A percentile compares a stretch with the other conserved stretches of the same genome.
These are phyloP conservation scores for Papilio gigon DNA, from an alignment of 2,888 invertebrate species.

Conservation along the genomic window DNA sequence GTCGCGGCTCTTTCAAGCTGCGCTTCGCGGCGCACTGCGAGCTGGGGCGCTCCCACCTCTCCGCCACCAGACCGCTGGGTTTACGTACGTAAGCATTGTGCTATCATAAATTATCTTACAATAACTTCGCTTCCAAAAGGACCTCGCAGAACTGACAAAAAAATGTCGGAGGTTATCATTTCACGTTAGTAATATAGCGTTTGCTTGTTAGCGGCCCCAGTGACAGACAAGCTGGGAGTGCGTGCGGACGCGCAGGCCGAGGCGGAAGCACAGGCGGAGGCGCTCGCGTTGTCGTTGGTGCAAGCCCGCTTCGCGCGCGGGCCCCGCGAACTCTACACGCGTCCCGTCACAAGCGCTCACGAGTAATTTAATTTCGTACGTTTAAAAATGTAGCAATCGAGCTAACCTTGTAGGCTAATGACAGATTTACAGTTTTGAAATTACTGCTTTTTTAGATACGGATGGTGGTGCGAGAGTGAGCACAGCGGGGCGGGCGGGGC, in stretches of 20 bases:
- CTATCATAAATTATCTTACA: not conserved
- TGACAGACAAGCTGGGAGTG: slow-evolving; percentile 65
- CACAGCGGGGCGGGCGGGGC: slow-evolving; percentile 44
- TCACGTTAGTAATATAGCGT: not conserved
- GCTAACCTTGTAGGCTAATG: not conserved
- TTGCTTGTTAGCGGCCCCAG: slow-evolving; percentile 60
- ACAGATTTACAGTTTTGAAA: too few species aligned
- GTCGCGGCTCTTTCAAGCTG: slow-evolving; percentile 66
- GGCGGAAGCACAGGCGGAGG: slow-evolving; percentile 35
- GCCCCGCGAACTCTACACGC: slow-evolving; percentile 54
- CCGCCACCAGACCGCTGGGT: slow-evolving; percentile 64
- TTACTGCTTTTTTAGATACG: slow-evolving; percentile 67
- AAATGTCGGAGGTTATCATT: too few species aligned
- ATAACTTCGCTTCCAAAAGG: too few species aligned
- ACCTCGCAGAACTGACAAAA: too few species aligned
- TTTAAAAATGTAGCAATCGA: not conserved
- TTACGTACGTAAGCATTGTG: slow-evolving; percentile 57
- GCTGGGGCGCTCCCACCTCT: slow-evolving; percentile 71
- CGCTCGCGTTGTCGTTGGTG: slow-evolving; percentile 52
- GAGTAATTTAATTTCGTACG: slow-evolving; percentile 47
- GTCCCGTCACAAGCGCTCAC: slow-evolving; percentile 58
- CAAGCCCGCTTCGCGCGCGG: slow-evolving; percentile 54
- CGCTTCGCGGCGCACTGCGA: slow-evolving; percentile 71
- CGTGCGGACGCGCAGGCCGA: slow-evolving; percentile 42
- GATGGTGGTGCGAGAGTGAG: slow-evolving; percentile 57